These are phyloP conservation scores for Sussaba pulchella DNA, from an alignment of 2,888 invertebrate genomes.

Conservation along the genomic window DNA sequence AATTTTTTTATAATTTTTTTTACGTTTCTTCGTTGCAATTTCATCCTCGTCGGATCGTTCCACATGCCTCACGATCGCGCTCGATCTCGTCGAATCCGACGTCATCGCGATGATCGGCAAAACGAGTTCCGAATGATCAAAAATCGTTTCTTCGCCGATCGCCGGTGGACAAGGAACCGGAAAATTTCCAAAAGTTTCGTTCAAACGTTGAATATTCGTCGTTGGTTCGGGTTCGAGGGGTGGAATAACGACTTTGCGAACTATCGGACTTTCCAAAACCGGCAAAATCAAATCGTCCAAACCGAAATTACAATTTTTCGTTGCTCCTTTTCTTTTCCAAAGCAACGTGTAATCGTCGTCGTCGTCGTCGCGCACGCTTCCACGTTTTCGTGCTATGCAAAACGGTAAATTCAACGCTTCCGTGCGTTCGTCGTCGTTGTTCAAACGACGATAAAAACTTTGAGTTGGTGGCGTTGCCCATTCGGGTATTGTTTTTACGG, in stretches of 20 bases:
- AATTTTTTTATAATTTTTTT: constrained; percentile 9
- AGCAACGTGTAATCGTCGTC: constrained; percentile 79
- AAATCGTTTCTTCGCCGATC: constrained; percentile 24
- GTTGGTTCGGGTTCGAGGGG: constrained; percentile 74
- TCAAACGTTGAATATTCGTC: constrained; percentile 65
- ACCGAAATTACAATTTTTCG: constrained; percentile 69
- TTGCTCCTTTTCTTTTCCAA: constrained; percentile 36
- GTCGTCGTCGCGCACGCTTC: constrained; percentile 70
- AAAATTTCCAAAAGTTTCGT: constrained; percentile 14
- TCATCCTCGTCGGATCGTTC: constrained; percentile 32
- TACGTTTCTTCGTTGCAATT: constrained; percentile 18
- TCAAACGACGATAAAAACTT: constrained; percentile 14
- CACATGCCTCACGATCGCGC: constrained; percentile 28
- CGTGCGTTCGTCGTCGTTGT: constrained; percentile 31
- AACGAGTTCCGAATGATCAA: constrained; percentile 21
- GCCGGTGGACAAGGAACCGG: background rate
- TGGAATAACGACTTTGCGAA: constrained; percentile 15
- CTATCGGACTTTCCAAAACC: constrained; percentile 69
- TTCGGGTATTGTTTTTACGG: no score
- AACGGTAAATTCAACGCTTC: constrained; percentile 49
- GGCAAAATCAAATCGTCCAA: constrained; percentile 78
- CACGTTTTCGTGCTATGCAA: constrained; percentile 73
- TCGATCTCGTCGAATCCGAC: background rate
- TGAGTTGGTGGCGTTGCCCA: no score
- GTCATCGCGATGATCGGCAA: constrained; percentile 29